Evolutionary conservation across 1,140 invertebrate species (phyloP).

Genomic region (Monomorium pharaonis): DNA sequence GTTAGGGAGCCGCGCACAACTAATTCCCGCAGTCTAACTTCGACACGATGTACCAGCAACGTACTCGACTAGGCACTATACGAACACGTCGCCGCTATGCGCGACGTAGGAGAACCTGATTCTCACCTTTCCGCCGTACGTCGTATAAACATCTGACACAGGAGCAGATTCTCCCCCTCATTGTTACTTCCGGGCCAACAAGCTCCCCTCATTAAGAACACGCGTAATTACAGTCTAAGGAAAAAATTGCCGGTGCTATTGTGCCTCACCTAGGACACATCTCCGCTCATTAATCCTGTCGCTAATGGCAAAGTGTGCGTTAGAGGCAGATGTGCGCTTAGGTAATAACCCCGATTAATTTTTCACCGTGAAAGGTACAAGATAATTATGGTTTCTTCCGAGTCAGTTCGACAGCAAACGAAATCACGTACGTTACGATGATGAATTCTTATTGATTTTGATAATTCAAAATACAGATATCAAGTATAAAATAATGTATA

Average conservation of each 20-base stretch:
- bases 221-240: constrained; percentile 65
- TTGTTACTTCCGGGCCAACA: constrained; percentile 69
- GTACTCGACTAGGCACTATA: constrained; percentile 64
- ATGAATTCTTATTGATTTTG: background rate
- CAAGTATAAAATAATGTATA: background rate
- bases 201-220: constrained; percentile 67
- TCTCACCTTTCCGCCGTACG: constrained; percentile 47
- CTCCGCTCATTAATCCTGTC: constrained; percentile 45
- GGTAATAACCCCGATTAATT: constrained; percentile 1
- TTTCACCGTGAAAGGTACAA: background rate
- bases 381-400: background rate
- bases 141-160: constrained; percentile 71
- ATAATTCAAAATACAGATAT: background rate
- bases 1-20: constrained; percentile 74
- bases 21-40: constrained; percentile 75
- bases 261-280: constrained; percentile 43
- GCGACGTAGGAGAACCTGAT: constrained; percentile 46
- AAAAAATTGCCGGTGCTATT: constrained; percentile 59
- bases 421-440: background rate
- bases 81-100: constrained; percentile 57
- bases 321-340: constrained; percentile 1
- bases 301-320: constrained; percentile 45
- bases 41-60: constrained; percentile 73
- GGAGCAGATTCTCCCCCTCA: constrained; percentile 61
- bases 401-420: background rate